A percentile compares a stretch with the other conserved stretches of the same genome.
These are phyloP conservation scores for Ecliptopera silaceata DNA, from an alignment of 2,888 invertebrate genomes.

Conservation along the genomic window DNA sequence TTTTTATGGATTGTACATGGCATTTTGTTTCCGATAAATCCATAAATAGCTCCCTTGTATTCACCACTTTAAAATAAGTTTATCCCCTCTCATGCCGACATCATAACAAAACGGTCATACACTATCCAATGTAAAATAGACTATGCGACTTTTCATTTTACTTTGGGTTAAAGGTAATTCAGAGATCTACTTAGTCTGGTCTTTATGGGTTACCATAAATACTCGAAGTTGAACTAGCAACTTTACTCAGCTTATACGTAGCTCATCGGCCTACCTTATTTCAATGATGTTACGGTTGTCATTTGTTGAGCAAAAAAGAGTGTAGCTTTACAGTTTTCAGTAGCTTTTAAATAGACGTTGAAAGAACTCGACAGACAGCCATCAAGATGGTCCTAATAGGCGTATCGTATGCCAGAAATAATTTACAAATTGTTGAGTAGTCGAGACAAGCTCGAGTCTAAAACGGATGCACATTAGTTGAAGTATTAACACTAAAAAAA, in stretches of 20 bases:
- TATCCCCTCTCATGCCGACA: conserved; percentile 56
- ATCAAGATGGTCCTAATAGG: conserved; percentile 80
- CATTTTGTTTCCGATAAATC: conserved; percentile 67
- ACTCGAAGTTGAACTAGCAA: conserved; percentile 48
- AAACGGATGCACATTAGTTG: conserved; percentile 22
- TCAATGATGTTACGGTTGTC: conserved; percentile 41
- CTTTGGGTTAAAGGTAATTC: conserved; percentile 17
- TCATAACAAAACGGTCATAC: conserved; percentile 61
- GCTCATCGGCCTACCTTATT: conserved; percentile 32
- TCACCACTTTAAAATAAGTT: conserved; percentile 74
- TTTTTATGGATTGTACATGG: conserved; percentile 65
- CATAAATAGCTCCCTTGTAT: conserved; percentile 67
- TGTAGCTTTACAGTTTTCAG: conserved; percentile 39
- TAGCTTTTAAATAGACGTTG: conserved; percentile 81
- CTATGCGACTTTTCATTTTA: conserved; percentile 28
- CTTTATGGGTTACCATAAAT: conserved; percentile 62
- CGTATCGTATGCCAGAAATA: conserved; percentile 74
- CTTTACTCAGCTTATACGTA: conserved; percentile 11
- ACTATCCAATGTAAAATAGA: conserved; percentile 44
- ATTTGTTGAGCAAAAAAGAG: conserved; percentile 34
- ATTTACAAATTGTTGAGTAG: conserved; percentile 74
- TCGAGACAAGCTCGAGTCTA: conserved; percentile 37
- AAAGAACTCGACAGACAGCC: conserved; percentile 79
- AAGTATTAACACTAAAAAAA: background rate
- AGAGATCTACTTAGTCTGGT: conserved; percentile 52